A percentile compares a stretch with the other conserved stretches of the same genome.
phyloP scores from a whole-genome alignment of 2,797 vertebrate genomes.

The Chaetodon trifasciatus region DNA sequence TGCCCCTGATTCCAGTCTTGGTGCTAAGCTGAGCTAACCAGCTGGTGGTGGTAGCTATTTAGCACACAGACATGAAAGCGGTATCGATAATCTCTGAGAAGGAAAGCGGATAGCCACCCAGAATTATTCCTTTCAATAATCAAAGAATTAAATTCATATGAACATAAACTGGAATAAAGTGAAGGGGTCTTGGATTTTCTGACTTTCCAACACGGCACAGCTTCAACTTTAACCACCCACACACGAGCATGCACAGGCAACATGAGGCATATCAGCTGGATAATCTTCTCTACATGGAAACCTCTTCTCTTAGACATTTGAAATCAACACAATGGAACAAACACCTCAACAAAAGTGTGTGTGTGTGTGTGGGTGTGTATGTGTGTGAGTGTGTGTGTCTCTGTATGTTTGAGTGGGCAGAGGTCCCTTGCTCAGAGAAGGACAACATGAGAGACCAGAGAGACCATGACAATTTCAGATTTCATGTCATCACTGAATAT shows the following conservation, averaged over 20 bases:
- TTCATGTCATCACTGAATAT: conserved; percentile 78
- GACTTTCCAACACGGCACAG: conserved; percentile 4
- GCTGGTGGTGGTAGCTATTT: background rate
- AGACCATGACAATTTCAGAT: conserved; percentile 75
- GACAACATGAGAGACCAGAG: conserved; percentile 60
- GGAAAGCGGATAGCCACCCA: background rate
- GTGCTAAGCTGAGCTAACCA: background rate
- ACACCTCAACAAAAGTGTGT: conserved; percentile 22
- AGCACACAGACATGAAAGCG: conserved; percentile 2
- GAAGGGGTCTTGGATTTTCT: conserved; percentile 6
- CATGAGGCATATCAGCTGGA: background rate
- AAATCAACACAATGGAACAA: conserved; percentile 27
- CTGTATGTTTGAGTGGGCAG: conserved; percentile 29
- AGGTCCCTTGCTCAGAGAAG: conserved; percentile 47
- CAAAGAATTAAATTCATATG: conserved; percentile 7
- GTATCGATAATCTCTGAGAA: background rate
- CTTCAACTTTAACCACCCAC: conserved; percentile 13
- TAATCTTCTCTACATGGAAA: background rate
- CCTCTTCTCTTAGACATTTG: background rate
- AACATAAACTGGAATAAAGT: background rate
- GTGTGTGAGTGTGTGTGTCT: conserved; percentile 15
- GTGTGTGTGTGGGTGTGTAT: conserved; percentile 14
- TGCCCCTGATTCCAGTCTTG: background rate
- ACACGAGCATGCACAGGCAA: background rate
- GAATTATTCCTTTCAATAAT: conserved; percentile 15